A percentile compares a stretch with the other conserved stretches of the same genome.
Evolutionary conservation across 2,888 invertebrate species (phyloP).

Genomic region (Spisula solida): DNA sequence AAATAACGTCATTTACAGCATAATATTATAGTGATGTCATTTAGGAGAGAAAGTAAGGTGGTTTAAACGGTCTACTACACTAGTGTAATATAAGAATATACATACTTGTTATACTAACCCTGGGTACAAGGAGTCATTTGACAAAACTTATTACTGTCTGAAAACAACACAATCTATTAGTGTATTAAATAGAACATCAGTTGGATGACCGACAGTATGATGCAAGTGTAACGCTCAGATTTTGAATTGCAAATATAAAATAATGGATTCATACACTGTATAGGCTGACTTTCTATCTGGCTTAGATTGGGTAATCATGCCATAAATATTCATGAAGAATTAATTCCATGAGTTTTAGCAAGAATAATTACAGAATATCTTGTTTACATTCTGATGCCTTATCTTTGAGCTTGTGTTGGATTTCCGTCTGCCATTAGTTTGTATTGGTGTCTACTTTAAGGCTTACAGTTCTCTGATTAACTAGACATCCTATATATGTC

Average conservation of each 20-base stretch:
- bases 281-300: background rate
- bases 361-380: slow-evolving; percentile 1
- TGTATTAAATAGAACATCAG: too few relatives aligned
- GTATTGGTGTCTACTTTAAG: background rate
- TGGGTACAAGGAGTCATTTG: too few relatives aligned
- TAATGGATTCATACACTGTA: background rate
- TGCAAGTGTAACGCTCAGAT: background rate
- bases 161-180: too few relatives aligned
- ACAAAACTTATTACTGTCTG: too few relatives aligned
- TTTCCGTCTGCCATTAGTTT: background rate
- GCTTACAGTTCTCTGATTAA: too few relatives aligned
- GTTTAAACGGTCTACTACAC: too few relatives aligned
- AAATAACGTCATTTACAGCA: too few relatives aligned
- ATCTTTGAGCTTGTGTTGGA: background rate
- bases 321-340: slow-evolving; percentile 16
- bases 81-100: too few relatives aligned
- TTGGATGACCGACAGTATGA: background rate
- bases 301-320: background rate
- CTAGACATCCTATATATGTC: too few relatives aligned
- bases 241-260: background rate
- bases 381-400: slow-evolving; percentile 18
- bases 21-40: too few relatives aligned
- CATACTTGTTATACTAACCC: too few relatives aligned
- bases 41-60: too few relatives aligned
- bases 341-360: background rate